A percentile compares a stretch with the other conserved stretches of the same genome.
Conservation (phyloP, 2,113 vertebrate species). For the Xenopus laevis region DNA sequence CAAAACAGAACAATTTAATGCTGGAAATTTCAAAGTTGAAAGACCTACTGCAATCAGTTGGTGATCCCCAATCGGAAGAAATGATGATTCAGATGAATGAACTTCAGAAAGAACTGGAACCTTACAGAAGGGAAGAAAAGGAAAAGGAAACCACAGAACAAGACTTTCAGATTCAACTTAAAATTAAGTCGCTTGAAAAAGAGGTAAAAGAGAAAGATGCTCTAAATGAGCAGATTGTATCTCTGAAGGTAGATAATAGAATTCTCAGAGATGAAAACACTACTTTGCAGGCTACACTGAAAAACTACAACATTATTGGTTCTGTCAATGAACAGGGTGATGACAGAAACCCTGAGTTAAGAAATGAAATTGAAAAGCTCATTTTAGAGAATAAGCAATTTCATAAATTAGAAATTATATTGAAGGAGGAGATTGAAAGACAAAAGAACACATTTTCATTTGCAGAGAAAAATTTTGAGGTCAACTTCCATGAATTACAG, state of each 20-base stretch:
- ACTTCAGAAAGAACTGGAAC: constrained; percentile 79
- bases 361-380: constrained; percentile 61
- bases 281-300: constrained; percentile 67
- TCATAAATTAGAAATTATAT: constrained; percentile 57
- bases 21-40: constrained; percentile 78
- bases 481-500: constrained; percentile 84
- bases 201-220: constrained; percentile 62
- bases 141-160: constrained; percentile 71
- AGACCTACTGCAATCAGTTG: constrained; percentile 70
- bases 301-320: constrained; percentile 45
- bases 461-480: constrained; percentile 87
- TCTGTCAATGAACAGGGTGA: constrained; percentile 51
- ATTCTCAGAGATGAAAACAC: constrained; percentile 66
- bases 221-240: constrained; percentile 64
- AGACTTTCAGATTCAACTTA: constrained; percentile 72
- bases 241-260: constrained; percentile 67
- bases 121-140: constrained; percentile 72
- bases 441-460: constrained; percentile 81
- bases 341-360: constrained; percentile 47
- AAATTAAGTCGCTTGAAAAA: constrained; percentile 68
- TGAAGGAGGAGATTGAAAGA: constrained; percentile 72
- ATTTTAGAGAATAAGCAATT: constrained; percentile 64
- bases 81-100: constrained; percentile 72
- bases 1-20: constrained; percentile 74
- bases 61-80: constrained; percentile 74